These are phyloP conservation scores for Octodonta nipae DNA, from an alignment of 2,888 invertebrate genomes.

Conservation along the genomic window DNA sequence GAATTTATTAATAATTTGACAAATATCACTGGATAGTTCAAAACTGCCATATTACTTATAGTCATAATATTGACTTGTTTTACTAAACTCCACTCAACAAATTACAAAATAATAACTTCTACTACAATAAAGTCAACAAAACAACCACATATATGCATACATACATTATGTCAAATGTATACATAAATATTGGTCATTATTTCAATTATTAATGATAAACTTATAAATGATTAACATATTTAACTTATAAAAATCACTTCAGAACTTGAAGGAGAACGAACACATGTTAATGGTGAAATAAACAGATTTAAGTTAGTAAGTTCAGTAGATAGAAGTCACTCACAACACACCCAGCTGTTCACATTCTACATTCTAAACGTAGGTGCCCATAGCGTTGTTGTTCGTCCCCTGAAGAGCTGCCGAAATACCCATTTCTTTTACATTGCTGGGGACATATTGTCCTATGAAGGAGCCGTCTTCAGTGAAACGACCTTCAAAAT, in stretches of 20 bases:
- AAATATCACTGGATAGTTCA: too few relatives aligned
- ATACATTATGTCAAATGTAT: too few relatives aligned
- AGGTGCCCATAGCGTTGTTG: conserved; percentile 49
- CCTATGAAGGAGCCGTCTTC: conserved; percentile 97
- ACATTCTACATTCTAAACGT: conserved; percentile 43
- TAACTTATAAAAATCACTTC: conserved; percentile 15
- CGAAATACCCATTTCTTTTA: conserved; percentile 45
- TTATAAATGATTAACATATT: conserved; percentile 22
- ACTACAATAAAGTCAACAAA: conserved; percentile 9
- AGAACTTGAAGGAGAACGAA: conserved; percentile 13
- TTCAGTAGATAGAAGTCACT: conserved; percentile 11
- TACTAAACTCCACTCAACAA: conserved; percentile 2
- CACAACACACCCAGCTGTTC: conserved; percentile 19
- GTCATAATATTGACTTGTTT: background rate
- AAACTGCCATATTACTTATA: too few relatives aligned
- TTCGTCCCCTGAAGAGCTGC: conserved; percentile 32
- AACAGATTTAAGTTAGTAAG: conserved; percentile 9
- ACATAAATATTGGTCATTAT: conserved; percentile 12
- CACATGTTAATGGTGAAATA: conserved; percentile 9
- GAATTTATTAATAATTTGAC: too few relatives aligned
- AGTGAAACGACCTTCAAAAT: conserved; percentile 87
- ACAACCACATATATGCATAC: too few relatives aligned
- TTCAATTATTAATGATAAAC: conserved; percentile 16
- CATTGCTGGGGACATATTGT: conserved; percentile 79
- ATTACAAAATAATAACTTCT: conserved; percentile 2